Conservation (phyloP, 2,113 vertebrate genomes). For the Corythornis vintsioides region DNA sequence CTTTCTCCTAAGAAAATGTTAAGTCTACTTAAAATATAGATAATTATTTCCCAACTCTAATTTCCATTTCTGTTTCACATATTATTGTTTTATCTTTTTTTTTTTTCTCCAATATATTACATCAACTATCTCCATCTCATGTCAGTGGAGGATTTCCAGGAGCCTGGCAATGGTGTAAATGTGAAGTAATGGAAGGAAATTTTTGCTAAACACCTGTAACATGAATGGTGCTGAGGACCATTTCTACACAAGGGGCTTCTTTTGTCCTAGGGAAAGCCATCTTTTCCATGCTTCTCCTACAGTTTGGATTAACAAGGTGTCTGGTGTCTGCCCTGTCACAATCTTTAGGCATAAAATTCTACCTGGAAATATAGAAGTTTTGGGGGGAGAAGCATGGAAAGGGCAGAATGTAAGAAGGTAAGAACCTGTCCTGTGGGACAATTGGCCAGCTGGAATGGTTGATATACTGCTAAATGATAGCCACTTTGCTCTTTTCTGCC, state of each 20-base stretch:
- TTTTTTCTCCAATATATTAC: background rate
- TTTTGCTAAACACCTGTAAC: background rate
- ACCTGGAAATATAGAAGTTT: background rate
- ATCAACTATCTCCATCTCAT: accelerated
- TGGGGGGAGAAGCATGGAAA: background rate
- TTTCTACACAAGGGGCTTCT: background rate
- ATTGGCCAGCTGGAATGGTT: accelerated
- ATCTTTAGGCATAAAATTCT: background rate
- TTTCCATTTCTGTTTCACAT: background rate
- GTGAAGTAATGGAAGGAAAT: background rate
- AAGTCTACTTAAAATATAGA: background rate
- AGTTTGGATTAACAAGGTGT: background rate
- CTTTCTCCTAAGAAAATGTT: background rate
- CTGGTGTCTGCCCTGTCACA: background rate
- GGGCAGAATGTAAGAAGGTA: background rate
- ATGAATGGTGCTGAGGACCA: background rate
- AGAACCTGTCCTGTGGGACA: background rate
- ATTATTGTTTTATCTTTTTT: background rate
- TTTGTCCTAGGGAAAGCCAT: background rate
- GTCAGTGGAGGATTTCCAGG: background rate
- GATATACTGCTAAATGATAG: background rate
- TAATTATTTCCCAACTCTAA: background rate
- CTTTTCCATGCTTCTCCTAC: background rate
- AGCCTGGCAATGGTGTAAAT: background rate
- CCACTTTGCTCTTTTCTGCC: background rate